phyloP scores from a whole-genome alignment of 2,888 invertebrate genomes.

The Hedya salicella region DNA sequence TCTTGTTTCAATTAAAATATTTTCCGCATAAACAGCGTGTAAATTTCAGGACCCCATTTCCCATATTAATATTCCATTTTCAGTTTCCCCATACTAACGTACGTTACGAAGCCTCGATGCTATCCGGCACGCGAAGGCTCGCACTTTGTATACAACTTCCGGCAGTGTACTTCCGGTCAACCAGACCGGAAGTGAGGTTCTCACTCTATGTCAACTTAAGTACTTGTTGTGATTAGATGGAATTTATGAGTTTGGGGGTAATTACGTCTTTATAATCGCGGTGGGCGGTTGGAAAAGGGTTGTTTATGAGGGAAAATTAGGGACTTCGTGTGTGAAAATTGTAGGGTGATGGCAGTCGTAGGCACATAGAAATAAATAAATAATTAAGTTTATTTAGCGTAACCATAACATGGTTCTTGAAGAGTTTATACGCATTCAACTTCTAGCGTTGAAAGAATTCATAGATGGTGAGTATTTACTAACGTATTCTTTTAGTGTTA shows the following conservation, averaged over 20 bases:
- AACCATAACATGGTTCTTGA: no score
- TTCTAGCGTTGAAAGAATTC: no score
- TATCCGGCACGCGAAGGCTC: conserved; percentile 41
- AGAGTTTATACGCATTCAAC: no score
- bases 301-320: conserved; percentile 40
- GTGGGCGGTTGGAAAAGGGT: conserved; percentile 32
- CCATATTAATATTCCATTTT: conserved; percentile 41
- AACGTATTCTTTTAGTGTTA: no score
- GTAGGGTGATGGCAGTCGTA: not conserved
- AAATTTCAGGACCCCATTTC: conserved; percentile 23
- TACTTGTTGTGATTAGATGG: conserved; percentile 41
- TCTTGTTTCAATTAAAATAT: not conserved
- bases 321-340: not conserved
- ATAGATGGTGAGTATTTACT: no score
- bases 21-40: not conserved
- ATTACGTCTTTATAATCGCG: conserved; percentile 42
- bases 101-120: conserved; percentile 16
- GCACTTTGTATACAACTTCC: conserved; percentile 44
- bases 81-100: conserved; percentile 24
- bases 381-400: no score
- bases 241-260: conserved; percentile 39
- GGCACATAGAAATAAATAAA: no score
- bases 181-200: conserved; percentile 41
- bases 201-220: conserved; percentile 44
- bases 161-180: conserved; percentile 39